phyloP scores from a whole-genome alignment of 2,797 vertebrate genomes.

The Silurus aristotelis region DNA sequence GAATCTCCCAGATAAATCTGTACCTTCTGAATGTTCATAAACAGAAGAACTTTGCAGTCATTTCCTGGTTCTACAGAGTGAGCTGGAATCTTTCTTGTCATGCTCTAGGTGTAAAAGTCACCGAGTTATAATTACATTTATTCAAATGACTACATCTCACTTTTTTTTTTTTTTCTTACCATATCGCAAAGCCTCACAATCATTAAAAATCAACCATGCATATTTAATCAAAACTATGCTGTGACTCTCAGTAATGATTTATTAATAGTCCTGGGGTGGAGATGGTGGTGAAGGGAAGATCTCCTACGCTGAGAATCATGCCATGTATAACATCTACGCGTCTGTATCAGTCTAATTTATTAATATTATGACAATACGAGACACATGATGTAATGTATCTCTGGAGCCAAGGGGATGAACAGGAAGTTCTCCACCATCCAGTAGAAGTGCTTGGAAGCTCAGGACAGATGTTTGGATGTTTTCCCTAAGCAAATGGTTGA shows the following conservation, averaged over 20 bases:
- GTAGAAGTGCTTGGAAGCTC: background rate
- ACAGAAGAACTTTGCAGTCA: background rate
- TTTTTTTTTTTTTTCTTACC: background rate
- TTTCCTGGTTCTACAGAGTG: background rate
- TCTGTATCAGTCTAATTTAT: background rate
- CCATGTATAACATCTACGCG: background rate
- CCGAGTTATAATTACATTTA: conserved; percentile 29
- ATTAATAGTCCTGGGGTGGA: conserved; percentile 2
- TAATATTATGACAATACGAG: background rate
- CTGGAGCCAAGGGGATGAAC: background rate
- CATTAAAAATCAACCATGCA: conserved; percentile 31
- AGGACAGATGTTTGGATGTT: background rate
- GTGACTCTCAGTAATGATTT: background rate
- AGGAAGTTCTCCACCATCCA: background rate
- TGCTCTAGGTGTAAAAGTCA: conserved; percentile 8
- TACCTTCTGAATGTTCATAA: background rate
- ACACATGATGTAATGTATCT: background rate
- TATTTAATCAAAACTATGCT: conserved; percentile 16
- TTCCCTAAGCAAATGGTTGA: background rate
- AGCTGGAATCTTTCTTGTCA: conserved; percentile 19
- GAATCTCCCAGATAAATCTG: background rate
- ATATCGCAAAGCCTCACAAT: background rate
- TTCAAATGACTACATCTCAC: conserved; percentile 25
- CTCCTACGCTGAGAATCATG: background rate
- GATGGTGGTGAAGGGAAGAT: background rate